Base-by-base conservation (phyloP, 92 coral and sea anemone genomes). In the Porites evermanni region DNA sequence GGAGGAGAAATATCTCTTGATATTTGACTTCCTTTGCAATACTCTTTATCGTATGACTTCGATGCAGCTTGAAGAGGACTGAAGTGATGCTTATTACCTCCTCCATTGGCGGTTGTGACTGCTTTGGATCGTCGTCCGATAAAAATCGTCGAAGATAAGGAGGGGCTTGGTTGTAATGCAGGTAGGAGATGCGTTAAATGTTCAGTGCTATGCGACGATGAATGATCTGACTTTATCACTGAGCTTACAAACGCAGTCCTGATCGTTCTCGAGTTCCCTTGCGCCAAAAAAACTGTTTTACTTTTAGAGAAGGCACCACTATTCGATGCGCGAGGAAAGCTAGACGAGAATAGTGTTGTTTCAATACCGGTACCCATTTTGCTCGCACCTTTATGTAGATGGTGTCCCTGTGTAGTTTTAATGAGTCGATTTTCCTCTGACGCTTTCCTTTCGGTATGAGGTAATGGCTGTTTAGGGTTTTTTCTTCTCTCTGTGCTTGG, bases 11-110 rank as follows among this genome's bases (percentile, higher is more conserved):
- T 24, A 52, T 19, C 64, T 6, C 10, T 11, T 8, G n/a, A 72
- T 74, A 72, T 53, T 51, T 74, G 61, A 44, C 85, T 81, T 18
- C 18, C 69, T 6, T 53, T 26, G 64, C 85, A 81, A 2, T 53
- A 38, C 7, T 4, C 6, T 7, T 2, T 0, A 38, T 26, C 64
- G n/a, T 69, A 17, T 19, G 16, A 9, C 9, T 14, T 44, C 1
- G 6, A 4, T 13, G 67, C 9, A 16, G 10, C 8, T 6, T 7
- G 20, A 52, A 6, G 53, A 0, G 77, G 70, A 53, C 38, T 32
- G n/a, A n/a, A 0, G 7, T 53, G 14, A 12, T 51, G 21, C 50
- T 60, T 4, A 38, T 13, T 65, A 59, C 10, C 54, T 16, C 21
- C 19, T 1, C 1, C 53, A 64, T 21, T 18, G 8, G 24, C n/a